Evolutionary conservation across 2,888 invertebrate species (phyloP).

Genomic region (Chymomyza procnemis): DNA sequence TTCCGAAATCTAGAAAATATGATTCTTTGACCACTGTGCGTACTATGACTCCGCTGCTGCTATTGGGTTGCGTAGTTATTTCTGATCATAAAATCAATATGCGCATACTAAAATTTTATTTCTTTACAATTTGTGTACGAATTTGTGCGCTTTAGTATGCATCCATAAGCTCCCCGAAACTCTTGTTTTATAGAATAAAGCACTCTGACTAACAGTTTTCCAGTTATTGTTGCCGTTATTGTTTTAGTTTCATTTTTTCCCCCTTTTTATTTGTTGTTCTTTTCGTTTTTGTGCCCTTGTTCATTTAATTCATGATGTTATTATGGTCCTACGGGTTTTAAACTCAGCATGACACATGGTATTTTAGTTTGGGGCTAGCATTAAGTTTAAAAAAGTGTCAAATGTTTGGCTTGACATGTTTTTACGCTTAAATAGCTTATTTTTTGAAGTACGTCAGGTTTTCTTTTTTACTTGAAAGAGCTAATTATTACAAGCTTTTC

Average conservation of each 20-base stretch:
- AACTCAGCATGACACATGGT: slow-evolving; percentile 52
- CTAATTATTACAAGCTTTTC: background rate
- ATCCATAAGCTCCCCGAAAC: background rate
- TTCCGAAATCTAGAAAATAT: too few species aligned
- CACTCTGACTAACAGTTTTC: slow-evolving; percentile 35
- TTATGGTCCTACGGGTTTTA: slow-evolving; percentile 45
- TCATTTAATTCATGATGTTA: slow-evolving; percentile 63
- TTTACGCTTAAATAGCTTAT: background rate
- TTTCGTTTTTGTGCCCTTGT: slow-evolving; percentile 55
- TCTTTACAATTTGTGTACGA: slow-evolving; percentile 71
- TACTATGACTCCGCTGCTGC: slow-evolving; percentile 19
- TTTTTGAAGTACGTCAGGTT: background rate
- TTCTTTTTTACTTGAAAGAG: background rate
- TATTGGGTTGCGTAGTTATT: slow-evolving; percentile 60
- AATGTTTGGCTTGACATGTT: slow-evolving; percentile 5
- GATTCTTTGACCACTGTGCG: background rate
- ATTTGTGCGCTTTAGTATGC: slow-evolving; percentile 40
- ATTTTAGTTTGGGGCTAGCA: slow-evolving; percentile 28
- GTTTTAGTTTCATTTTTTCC: slow-evolving; percentile 26
- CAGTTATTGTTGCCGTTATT: slow-evolving; percentile 52
- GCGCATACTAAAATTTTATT: slow-evolving; percentile 75
- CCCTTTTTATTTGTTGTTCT: slow-evolving; percentile 8
- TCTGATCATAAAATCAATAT: slow-evolving; percentile 74
- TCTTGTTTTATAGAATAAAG: background rate
- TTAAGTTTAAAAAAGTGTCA: background rate